These are phyloP conservation scores for Orgyia antiqua DNA, from an alignment of 2,888 invertebrate species.

Conservation along the genomic window DNA sequence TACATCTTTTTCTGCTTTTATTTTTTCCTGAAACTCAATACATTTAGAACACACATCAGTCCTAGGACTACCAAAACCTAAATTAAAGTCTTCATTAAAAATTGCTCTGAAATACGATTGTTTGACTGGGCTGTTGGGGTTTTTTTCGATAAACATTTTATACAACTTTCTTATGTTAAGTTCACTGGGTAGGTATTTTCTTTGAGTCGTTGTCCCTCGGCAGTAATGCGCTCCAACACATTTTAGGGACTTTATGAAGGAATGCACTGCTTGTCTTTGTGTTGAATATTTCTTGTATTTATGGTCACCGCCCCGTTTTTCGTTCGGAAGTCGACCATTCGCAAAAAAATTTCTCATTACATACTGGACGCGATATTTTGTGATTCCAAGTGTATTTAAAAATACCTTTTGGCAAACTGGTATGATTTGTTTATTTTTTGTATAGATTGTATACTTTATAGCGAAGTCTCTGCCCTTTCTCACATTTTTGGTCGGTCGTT, in stretches of 20 bases:
- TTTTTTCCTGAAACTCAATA: background rate
- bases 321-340: background rate
- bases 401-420: constrained; percentile 3
- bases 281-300: background rate
- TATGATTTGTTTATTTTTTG: background rate
- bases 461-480: background rate
- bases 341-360: background rate
- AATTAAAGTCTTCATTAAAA: constrained; percentile 6
- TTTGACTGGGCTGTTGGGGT: background rate
- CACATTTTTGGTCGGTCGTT: background rate
- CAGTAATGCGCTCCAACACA: background rate
- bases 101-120: constrained; percentile 4
- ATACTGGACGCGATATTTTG: constrained; percentile 1
- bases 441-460: background rate
- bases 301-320: background rate
- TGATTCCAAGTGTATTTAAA: background rate
- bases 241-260: background rate
- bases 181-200: background rate
- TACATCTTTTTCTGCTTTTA: background rate
- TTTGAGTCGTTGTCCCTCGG: background rate
- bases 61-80: background rate
- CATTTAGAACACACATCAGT: background rate
- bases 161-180: background rate
- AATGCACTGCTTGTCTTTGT: background rate
- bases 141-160: background rate